Evolutionary conservation across 2,113 vertebrate genomes (phyloP).

Genomic region (Nothocercus nigrocapillus): DNA sequence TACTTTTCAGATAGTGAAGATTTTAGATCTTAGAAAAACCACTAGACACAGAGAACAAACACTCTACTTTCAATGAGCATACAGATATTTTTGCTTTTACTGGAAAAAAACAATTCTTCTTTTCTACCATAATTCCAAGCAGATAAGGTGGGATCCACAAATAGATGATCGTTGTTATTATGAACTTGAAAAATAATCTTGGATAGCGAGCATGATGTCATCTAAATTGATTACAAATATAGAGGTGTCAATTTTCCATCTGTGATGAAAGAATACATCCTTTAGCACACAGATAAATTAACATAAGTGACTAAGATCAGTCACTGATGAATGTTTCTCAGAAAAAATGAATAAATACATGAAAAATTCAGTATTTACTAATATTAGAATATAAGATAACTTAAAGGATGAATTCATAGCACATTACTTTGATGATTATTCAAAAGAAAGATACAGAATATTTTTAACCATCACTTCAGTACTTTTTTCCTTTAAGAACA

Average conservation of each 20-base stretch:
- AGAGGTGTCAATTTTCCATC: not conserved
- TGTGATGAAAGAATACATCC: not conserved
- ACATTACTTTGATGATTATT: not conserved
- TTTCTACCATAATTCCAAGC: not conserved
- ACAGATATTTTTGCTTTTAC: not conserved
- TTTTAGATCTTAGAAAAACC: not conserved
- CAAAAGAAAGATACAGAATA: not conserved
- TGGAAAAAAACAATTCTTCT: not conserved
- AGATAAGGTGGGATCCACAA: not conserved
- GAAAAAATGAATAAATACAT: not conserved
- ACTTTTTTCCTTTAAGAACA: not conserved
- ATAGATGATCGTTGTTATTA: not conserved
- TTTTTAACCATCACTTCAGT: not conserved
- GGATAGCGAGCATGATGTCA: not conserved
- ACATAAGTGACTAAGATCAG: not conserved
- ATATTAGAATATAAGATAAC: not conserved
- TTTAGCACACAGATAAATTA: not conserved
- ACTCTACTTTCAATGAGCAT: not conserved
- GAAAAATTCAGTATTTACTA: not conserved
- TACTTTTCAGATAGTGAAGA: not conserved
- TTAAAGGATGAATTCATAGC: not conserved
- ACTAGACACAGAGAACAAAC: not conserved
- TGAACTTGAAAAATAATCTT: not conserved
- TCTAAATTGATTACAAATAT: not conserved
- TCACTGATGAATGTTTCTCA: not conserved